phyloP scores from a whole-genome alignment of 2,113 vertebrate genomes.

The Hypanus sabinus region DNA sequence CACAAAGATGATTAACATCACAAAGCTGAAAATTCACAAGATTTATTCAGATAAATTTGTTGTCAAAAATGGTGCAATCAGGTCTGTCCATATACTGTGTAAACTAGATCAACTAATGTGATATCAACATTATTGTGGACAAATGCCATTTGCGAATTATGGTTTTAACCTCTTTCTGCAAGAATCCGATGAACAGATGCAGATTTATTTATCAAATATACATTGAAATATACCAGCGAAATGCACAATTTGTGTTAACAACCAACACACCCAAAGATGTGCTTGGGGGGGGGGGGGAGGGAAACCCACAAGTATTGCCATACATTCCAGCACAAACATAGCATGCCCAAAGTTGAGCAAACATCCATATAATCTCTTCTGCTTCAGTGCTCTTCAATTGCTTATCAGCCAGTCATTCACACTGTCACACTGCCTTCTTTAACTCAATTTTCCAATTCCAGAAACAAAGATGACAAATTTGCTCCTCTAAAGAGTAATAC shows the following conservation, averaged over 20 bases:
- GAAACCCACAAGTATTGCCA: too few relatives aligned
- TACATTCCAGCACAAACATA: too few relatives aligned
- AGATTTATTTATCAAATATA: too few relatives aligned
- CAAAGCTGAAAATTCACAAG: not conserved
- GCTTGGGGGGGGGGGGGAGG: too few relatives aligned
- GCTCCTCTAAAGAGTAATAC: not conserved
- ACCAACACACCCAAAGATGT: too few relatives aligned
- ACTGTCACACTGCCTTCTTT: not conserved
- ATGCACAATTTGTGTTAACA: too few relatives aligned
- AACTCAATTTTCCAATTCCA: not conserved
- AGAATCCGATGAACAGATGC: not conserved
- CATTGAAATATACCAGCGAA: too few relatives aligned
- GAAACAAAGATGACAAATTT: not conserved
- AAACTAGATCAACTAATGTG: not conserved
- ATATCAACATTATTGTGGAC: not conserved
- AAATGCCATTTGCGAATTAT: not conserved
- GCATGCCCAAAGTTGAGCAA: too few relatives aligned
- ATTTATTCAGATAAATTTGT: not conserved
- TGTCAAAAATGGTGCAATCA: not conserved
- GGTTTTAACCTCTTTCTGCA: not conserved
- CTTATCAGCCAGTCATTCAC: not conserved
- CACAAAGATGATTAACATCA: conserved; percentile 33
- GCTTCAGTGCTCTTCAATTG: not conserved
- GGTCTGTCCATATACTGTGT: not conserved
- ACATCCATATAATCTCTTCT: not conserved